Conservation (phyloP, 2,888 invertebrate genomes). For the Thumatha senex region DNA sequence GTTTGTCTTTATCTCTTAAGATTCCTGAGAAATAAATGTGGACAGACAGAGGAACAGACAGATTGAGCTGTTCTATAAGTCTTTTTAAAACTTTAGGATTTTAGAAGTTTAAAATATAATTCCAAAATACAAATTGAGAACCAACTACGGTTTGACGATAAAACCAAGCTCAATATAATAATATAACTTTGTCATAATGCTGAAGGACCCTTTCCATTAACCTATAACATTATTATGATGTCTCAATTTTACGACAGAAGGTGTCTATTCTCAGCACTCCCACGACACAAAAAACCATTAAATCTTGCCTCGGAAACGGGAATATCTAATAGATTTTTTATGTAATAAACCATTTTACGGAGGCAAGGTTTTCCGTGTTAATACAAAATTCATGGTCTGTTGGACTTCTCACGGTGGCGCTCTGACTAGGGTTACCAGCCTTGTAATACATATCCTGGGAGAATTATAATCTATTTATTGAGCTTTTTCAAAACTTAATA, state of each 20-base stretch:
- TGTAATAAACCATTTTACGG: constrained; percentile 44
- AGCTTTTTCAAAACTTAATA: background rate
- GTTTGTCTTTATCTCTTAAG: too few relatives aligned
- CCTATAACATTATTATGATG: background rate
- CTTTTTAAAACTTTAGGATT: too few relatives aligned
- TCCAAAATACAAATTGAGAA: too few relatives aligned
- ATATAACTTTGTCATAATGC: background rate
- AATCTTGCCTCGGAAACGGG: constrained; percentile 6
- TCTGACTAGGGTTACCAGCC: constrained; percentile 11
- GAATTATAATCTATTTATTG: constrained; percentile 1
- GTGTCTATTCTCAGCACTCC: background rate
- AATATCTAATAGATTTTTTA: constrained; percentile 36
- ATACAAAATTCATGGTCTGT: constrained; percentile 38
- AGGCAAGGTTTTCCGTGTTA: constrained; percentile 28
- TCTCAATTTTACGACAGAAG: constrained; percentile 1
- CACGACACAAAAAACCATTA: constrained; percentile 2
- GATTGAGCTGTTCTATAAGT: too few relatives aligned
- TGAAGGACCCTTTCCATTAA: background rate
- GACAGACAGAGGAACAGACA: too few relatives aligned
- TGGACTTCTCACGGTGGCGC: constrained; percentile 39
- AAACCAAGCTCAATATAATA: background rate
- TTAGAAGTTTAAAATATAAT: too few relatives aligned
- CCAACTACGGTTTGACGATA: too few relatives aligned
- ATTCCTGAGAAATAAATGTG: too few relatives aligned
- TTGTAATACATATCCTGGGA: constrained; percentile 16